These are phyloP conservation scores for Salmo trutta DNA, from an alignment of 2,797 vertebrate species.

Conservation along the genomic window DNA sequence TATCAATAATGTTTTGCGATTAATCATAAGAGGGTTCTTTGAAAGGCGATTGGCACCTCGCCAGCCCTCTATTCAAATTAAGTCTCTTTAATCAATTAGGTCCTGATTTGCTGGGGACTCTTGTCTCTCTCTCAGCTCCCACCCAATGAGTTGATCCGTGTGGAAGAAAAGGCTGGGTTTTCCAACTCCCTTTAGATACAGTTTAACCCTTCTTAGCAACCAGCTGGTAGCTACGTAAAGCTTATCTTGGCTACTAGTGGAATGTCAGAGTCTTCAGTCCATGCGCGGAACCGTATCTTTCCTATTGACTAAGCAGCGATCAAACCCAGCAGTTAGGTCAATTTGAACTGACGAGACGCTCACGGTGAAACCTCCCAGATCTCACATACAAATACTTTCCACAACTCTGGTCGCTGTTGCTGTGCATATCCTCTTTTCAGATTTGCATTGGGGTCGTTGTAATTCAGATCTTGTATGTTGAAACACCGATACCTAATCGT, in stretches of 20 bases:
- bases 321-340: slow-evolving; percentile 43
- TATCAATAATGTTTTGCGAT: slow-evolving; percentile 99
- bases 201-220: slow-evolving; percentile 90
- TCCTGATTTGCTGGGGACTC: slow-evolving; percentile 98
- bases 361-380: slow-evolving; percentile 49
- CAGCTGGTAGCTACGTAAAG: slow-evolving; percentile 74
- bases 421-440: slow-evolving; percentile 52
- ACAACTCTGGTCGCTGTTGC: slow-evolving; percentile 29
- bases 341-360: slow-evolving; percentile 42
- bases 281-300: slow-evolving; percentile 62
- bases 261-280: slow-evolving; percentile 76
- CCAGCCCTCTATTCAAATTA: slow-evolving; percentile 99
- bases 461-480: slow-evolving; percentile 59
- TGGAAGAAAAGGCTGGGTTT: slow-evolving; percentile 87
- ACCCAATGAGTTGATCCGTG: slow-evolving; percentile 95
- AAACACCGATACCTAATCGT: slow-evolving; percentile 63
- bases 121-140: slow-evolving; percentile 94
- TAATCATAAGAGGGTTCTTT: slow-evolving; percentile 97
- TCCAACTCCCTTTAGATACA: slow-evolving; percentile 85
- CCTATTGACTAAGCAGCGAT: slow-evolving; percentile 57
- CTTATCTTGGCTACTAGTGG: slow-evolving; percentile 80
- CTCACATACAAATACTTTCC: slow-evolving; percentile 52
- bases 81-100: slow-evolving; percentile 99
- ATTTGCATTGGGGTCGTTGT: slow-evolving; percentile 53
- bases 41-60: slow-evolving; percentile 98